A percentile compares a stretch with the other conserved stretches of the same genome.
phyloP scores from a whole-genome alignment of 2,113 vertebrate species.

The Anguilla rostrata region DNA sequence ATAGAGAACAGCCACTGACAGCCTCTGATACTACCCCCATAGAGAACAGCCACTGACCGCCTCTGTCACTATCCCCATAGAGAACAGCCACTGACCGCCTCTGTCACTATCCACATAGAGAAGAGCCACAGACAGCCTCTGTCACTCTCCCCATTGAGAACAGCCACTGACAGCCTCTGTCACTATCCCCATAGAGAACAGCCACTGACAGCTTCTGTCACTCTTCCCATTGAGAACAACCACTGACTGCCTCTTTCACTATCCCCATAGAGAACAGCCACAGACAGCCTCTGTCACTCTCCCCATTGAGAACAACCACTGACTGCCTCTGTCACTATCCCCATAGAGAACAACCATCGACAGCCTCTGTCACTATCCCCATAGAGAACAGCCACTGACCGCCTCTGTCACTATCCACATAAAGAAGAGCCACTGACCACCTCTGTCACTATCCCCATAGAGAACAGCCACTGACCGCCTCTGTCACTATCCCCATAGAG shows the following conservation, averaged over 20 bases:
- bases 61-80: neutral
- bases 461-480: neutral
- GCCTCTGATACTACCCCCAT: neutral
- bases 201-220: neutral
- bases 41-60: neutral
- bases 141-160: neutral
- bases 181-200: too few relatives aligned
- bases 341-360: neutral
- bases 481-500: neutral
- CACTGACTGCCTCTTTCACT: neutral
- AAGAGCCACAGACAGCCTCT: neutral
- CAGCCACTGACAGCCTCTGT: too few relatives aligned
- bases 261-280: neutral
- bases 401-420: neutral
- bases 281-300: neutral
- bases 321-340: too few relatives aligned
- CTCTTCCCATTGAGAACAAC: neutral
- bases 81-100: neutral
- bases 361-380: neutral
- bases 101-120: too few relatives aligned
- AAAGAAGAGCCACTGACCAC: neutral
- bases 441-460: neutral
- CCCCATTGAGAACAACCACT: neutral
- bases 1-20: neutral
- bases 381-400: neutral